A percentile compares a stretch with the other conserved stretches of the same genome.
Evolutionary conservation across 2,888 invertebrate species (phyloP).

Genomic region (Xestia ashworthii): DNA sequence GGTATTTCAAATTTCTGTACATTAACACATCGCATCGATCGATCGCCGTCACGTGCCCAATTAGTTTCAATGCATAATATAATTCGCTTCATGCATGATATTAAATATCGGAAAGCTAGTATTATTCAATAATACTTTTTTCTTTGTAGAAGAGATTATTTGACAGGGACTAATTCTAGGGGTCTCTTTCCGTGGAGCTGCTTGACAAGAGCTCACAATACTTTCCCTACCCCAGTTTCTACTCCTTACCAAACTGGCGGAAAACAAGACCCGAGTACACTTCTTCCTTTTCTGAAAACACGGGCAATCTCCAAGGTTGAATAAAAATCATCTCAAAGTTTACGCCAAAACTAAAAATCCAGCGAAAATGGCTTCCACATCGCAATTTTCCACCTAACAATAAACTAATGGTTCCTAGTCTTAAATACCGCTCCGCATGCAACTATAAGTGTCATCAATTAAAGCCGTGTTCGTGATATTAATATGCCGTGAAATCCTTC

Average conservation of each 20-base stretch:
- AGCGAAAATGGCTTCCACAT: conserved; percentile 23
- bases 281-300: neutral
- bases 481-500: conserved; percentile 79
- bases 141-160: neutral
- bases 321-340: neutral
- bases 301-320: neutral
- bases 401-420: conserved; percentile 30
- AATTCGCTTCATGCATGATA: neutral
- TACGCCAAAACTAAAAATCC: conserved; percentile 14
- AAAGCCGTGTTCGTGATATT: conserved; percentile 74
- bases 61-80: conserved; percentile 14
- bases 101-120: neutral
- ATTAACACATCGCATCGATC: neutral
- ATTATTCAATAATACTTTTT: neutral
- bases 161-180: too few species aligned
- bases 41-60: conserved; percentile 9
- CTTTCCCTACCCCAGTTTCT: neutral
- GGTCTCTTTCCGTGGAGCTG: neutral
- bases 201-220: neutral
- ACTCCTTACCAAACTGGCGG: neutral
- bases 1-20: conserved; percentile 2
- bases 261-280: neutral
- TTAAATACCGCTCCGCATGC: conserved; percentile 40
- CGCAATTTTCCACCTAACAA: conserved; percentile 24
- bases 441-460: conserved; percentile 68